A percentile compares a stretch with the other conserved stretches of the same genome.
Evolutionary conservation across 2,888 invertebrate species (phyloP).

Genomic region (Ochropleura leucogaster): DNA sequence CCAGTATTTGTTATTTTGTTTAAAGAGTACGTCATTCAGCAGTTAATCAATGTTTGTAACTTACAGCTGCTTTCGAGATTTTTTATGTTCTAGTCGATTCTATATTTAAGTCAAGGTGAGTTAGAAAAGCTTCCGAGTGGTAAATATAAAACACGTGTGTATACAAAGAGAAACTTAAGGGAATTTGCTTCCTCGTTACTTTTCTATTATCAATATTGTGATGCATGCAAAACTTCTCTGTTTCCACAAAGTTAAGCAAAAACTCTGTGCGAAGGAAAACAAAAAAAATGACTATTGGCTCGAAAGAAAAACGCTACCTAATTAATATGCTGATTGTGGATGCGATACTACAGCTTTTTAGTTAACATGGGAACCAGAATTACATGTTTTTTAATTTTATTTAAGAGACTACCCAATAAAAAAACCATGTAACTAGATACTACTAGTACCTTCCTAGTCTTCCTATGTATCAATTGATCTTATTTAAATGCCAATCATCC

Average conservation of each 20-base stretch:
- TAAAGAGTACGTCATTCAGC: conserved; percentile 15
- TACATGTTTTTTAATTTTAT: conserved; percentile 1
- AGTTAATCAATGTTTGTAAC: conserved; percentile 33
- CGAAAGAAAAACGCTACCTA: conserved; percentile 18
- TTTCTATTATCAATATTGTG: conserved; percentile 1
- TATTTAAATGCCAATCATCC: conserved; percentile 14
- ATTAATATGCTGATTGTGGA: conserved; percentile 6
- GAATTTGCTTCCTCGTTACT: background rate
- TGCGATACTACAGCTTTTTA: conserved; percentile 22
- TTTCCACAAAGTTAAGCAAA: background rate
- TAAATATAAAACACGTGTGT: conserved; percentile 34
- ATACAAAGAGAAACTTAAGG: conserved; percentile 4
- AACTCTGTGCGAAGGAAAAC: conserved; percentile 1
- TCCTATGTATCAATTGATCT: conserved; percentile 1
- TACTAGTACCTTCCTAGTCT: conserved; percentile 5
- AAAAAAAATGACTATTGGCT: conserved; percentile 22
- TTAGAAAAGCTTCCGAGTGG: conserved; percentile 55
- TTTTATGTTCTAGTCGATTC: conserved; percentile 50
- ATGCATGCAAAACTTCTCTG: background rate
- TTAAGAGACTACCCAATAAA: background rate
- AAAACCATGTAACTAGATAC: background rate
- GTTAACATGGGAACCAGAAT: conserved; percentile 8
- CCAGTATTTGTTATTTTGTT: conserved; percentile 40
- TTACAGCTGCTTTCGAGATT: conserved; percentile 28
- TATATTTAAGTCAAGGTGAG: conserved; percentile 58